Evolutionary conservation across 2,888 invertebrate species (phyloP).

Genomic region (Gymnosoma rotundatum): DNA sequence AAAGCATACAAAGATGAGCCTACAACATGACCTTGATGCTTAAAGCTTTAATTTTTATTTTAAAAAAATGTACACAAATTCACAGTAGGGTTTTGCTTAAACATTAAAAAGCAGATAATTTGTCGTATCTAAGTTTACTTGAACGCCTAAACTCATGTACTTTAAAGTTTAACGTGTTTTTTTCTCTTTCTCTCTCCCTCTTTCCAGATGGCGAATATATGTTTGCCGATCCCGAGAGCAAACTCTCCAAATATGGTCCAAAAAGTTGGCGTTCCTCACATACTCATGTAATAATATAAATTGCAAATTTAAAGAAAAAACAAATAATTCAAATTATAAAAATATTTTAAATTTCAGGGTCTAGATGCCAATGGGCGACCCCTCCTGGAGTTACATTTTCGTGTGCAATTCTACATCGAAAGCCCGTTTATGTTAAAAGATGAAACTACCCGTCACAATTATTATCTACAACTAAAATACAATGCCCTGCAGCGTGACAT

Average conservation of each 20-base stretch:
- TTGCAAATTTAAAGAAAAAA: background rate
- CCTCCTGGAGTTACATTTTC: constrained; percentile 93
- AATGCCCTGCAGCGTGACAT: constrained; percentile 89
- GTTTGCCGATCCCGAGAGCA: constrained; percentile 96
- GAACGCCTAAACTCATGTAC: too few species aligned
- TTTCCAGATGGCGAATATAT: constrained; percentile 96
- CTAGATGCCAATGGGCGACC: constrained; percentile 95
- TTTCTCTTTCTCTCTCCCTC: background rate
- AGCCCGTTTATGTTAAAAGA: constrained; percentile 94
- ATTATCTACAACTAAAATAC: constrained; percentile 96
- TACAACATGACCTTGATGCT: constrained; percentile 55
- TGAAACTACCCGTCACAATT: constrained; percentile 95
- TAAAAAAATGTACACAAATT: background rate
- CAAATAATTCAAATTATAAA: constrained; percentile 15
- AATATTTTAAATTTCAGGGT: constrained; percentile 84
- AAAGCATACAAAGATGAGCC: constrained; percentile 1
- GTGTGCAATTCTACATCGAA: constrained; percentile 97
- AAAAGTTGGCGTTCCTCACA: constrained; percentile 98
- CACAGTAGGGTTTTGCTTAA: background rate
- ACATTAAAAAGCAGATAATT: background rate
- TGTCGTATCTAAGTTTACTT: too few species aligned
- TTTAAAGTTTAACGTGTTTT: background rate
- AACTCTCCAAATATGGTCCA: constrained; percentile 97
- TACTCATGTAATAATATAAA: constrained; percentile 87
- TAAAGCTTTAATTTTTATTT: background rate